Evolutionary conservation across 2,888 invertebrate species (phyloP).

Genomic region (Acanthoscelides obtectus): DNA sequence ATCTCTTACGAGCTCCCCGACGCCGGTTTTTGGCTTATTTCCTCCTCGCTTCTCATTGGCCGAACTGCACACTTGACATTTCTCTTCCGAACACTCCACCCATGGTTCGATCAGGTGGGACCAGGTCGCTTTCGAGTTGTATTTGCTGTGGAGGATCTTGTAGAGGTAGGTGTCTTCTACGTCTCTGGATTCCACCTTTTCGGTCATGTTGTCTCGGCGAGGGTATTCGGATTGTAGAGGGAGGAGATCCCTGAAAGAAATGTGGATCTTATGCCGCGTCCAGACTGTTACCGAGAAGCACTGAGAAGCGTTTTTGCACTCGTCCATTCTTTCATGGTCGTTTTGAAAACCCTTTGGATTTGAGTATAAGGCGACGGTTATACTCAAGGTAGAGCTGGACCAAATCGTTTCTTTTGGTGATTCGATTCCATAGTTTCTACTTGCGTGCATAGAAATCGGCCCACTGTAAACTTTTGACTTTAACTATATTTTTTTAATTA

Average conservation of each 20-base stretch:
- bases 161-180: slow-evolving; percentile 27
- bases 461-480: too few species aligned
- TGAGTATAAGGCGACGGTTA: too few species aligned
- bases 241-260: slow-evolving; percentile 27
- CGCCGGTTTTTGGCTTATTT: neutral
- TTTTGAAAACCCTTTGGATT: too few species aligned
- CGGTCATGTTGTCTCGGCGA: slow-evolving; percentile 20
- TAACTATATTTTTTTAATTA: too few species aligned
- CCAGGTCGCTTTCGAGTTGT: slow-evolving; percentile 24
- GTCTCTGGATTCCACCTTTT: slow-evolving; percentile 6
- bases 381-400: too few species aligned
- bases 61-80: slow-evolving; percentile 8
- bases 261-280: too few species aligned
- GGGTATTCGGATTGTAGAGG: slow-evolving; percentile 37
- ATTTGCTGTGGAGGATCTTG: slow-evolving; percentile 26
- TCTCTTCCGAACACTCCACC: slow-evolving; percentile 10
- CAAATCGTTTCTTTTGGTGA: too few species aligned
- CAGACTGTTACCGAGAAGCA: too few species aligned
- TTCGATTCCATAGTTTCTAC: too few species aligned
- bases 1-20: neutral
- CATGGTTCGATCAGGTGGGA: slow-evolving; percentile 26
- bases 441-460: too few species aligned
- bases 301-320: too few species aligned
- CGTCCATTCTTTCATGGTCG: too few species aligned
- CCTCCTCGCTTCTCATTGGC: neutral